Conservation (phyloP, 2,113 vertebrate genomes). For the Nyctibius bracteatus region DNA sequence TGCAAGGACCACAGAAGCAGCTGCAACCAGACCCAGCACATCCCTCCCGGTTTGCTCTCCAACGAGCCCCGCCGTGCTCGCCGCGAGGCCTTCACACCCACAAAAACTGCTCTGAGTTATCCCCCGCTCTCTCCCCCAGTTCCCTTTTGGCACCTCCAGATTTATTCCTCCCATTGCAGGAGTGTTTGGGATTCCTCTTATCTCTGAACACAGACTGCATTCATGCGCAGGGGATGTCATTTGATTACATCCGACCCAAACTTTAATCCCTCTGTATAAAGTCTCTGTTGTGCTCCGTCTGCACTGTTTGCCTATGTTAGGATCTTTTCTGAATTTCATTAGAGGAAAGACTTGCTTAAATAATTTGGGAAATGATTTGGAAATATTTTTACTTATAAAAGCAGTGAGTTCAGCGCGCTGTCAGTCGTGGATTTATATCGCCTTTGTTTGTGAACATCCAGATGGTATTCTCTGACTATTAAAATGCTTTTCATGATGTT, state of each 20-base stretch:
- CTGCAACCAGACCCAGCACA: neutral
- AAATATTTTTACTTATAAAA: slow-evolving; percentile 43
- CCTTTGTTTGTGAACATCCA: slow-evolving; percentile 60
- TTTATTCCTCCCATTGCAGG: neutral
- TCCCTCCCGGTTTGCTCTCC: neutral
- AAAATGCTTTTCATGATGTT: slow-evolving; percentile 57
- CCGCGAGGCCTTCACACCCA: neutral
- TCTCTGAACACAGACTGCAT: neutral
- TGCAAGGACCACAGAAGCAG: neutral
- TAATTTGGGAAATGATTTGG: slow-evolving; percentile 45
- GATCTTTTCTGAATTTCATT: slow-evolving; percentile 26
- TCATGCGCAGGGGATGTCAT: neutral
- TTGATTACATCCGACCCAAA: slow-evolving; percentile 26
- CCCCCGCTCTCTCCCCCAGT: neutral
- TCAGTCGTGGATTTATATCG: slow-evolving; percentile 29
- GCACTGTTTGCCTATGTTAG: slow-evolving; percentile 7
- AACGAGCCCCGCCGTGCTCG: neutral
- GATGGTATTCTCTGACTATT: slow-evolving; percentile 54
- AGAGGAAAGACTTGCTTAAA: slow-evolving; percentile 39
- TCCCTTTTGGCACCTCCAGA: neutral
- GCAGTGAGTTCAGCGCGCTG: slow-evolving; percentile 20
- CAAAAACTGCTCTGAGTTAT: neutral
- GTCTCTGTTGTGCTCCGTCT: neutral
- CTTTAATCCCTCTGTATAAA: slow-evolving; percentile 7
- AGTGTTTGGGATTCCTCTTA: slow-evolving; percentile 47